Evolutionary conservation across 2,113 vertebrate genomes (phyloP), one percentile per base, ranked within the genome.

Genomic region (Rutilus rutilus): DNA sequence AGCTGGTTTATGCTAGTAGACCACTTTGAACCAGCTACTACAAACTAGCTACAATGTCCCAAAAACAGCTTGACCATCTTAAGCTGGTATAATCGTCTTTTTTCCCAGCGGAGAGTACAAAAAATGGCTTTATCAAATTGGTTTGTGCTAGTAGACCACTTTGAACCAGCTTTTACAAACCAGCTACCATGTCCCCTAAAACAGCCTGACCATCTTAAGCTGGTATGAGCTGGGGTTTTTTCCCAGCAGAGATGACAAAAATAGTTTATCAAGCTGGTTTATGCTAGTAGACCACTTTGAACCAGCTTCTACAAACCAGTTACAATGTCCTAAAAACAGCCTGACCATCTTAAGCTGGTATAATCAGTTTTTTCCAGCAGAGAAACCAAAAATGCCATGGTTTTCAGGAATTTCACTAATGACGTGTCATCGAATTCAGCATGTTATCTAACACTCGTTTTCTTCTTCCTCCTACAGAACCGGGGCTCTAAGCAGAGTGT

Each of bases 401-500:
- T 15, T 64, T 65, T 81, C 7, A 10, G 19, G 6, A 21, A 9
- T 47, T 30, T 1, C n/a, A 23, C 12, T 80, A 64, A 64, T 5
- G 14, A 17, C 25, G 54, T 27, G 6, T n/a, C 23, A n/a, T n/a
- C 9, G 77, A 81, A 82, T 87, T 47, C 75, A 25, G 12, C 87
- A 27, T 74, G 2, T 19, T 83, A 1, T 89, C 14, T 64, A 5
- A 23, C 39, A 71, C 11, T 85, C 50, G 5, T 45, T 89, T 77
- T 80, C 23, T 74, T 11, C 19, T 87, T 92, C 33, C 5, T 83
- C 69, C 93, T 96, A 82, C 95, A 99, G 98, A 97, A 95, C 87
- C 96, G 95, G 93, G 97, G 97, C 92, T 96, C 97, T 6, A 98
- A 97, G 90, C 95, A 92, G 59, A 81, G 86, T 7, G 95, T 50